These are phyloP conservation scores for Chelon labrosus DNA, from an alignment of 2,797 vertebrate species.

Conservation along the genomic window DNA sequence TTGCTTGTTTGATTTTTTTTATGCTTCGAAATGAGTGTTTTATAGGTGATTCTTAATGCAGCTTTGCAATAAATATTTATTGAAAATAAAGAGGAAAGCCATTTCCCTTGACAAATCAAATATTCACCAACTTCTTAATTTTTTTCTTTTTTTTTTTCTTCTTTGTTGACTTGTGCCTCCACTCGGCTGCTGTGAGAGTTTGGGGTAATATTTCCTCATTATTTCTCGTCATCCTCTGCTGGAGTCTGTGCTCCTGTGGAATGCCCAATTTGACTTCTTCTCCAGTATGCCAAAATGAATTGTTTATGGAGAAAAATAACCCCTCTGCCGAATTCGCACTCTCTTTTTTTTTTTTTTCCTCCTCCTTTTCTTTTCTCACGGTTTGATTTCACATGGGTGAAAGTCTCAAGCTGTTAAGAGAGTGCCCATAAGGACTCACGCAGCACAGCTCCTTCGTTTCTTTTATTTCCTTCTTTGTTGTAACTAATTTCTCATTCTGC, in stretches of 20 bases:
- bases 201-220: constrained; percentile 86
- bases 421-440: constrained; percentile 42
- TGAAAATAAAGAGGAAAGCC: constrained; percentile 73
- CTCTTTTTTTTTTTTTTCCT: constrained; percentile 47
- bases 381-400: constrained; percentile 67
- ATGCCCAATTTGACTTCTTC: constrained; percentile 83
- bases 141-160: constrained; percentile 43
- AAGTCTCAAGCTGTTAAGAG: constrained; percentile 61
- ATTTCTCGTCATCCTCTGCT: constrained; percentile 82
- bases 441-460: constrained; percentile 41
- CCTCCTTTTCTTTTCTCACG: constrained; percentile 25
- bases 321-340: constrained; percentile 61
- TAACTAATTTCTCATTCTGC: constrained; percentile 63
- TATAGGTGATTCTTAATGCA: constrained; percentile 72
- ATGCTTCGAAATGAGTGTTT: constrained; percentile 68
- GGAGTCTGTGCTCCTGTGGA: constrained; percentile 77
- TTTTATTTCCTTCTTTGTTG: constrained; percentile 53
- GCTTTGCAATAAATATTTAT: constrained; percentile 78
- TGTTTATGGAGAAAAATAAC: constrained; percentile 85
- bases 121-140: constrained; percentile 74
- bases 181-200: constrained; percentile 76
- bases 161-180: constrained; percentile 77
- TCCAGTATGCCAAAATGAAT: constrained; percentile 79
- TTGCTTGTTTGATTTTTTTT: constrained; percentile 66
- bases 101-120: constrained; percentile 78